Evolutionary conservation across 2,113 vertebrate genomes (phyloP).

Genomic region (Euleptes europaea): DNA sequence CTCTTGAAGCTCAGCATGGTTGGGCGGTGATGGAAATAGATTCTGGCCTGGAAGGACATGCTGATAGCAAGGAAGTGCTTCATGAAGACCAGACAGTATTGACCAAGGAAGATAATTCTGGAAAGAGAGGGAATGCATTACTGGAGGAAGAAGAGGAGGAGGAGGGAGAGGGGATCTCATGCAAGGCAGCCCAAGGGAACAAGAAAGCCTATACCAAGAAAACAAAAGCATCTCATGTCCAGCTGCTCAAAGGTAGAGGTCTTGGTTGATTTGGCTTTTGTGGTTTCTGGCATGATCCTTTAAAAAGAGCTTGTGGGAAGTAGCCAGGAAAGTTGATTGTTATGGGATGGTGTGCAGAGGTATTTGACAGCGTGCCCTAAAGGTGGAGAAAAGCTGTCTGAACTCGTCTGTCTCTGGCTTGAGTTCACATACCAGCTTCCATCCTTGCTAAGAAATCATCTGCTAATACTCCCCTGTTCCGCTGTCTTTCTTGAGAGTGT

Average conservation of each 20-base stretch:
- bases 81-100: background rate
- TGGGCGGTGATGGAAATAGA: constrained; percentile 16
- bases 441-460: background rate
- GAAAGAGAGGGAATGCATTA: background rate
- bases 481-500: background rate
- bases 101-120: background rate
- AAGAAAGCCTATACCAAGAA: constrained; percentile 37
- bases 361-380: background rate
- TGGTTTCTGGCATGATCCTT: background rate
- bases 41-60: background rate
- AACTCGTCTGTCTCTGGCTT: background rate
- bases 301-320: background rate
- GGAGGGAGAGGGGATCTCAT: constrained; percentile 29
- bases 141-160: constrained; percentile 19
- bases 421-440: background rate
- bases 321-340: background rate
- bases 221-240: background rate
- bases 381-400: background rate
- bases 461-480: background rate
- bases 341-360: background rate
- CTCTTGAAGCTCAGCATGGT: background rate
- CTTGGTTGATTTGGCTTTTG: background rate
- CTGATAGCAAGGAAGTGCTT: background rate
- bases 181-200: background rate
- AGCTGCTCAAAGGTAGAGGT: constrained; percentile 66